Base-by-base conservation (phyloP, 2,113 vertebrate genomes). In the Bubalus kerabau region DNA sequence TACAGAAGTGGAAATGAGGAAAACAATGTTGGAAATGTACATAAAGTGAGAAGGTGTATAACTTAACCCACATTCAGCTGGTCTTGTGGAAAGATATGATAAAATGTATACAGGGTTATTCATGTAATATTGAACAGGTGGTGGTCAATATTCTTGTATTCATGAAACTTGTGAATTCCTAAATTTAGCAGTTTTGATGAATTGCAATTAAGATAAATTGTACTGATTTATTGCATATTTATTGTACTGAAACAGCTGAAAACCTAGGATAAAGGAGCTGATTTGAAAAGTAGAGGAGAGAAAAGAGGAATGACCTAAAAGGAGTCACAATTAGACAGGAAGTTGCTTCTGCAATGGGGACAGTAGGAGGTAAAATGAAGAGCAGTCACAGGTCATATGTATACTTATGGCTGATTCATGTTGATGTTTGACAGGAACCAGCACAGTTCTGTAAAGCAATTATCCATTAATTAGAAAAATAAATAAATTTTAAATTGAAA, bases 71-170 rank as follows among this genome's bases (percentile, higher is more conserved):
- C 26, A 3, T 30, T 43, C 26, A 16, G n/a, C 4, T 2, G 4
- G 74, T 64, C 19, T 57, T 64, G n/a, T 26, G n/a, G 62, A 16
- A 48, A 32, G n/a, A n/a, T 30, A 40, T 4, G 6, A 5, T 13
- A n/a, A 7, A 82, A 24, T 67, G 28, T 48, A 13, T 0, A 85
- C 64, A 86, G 52, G 30, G 21, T 43, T 4, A 81, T 52, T 32
- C 48, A 10, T 10, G 7, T 3, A 21, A 15, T 4, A 4, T 3
- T 8, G 15, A 12, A 71, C 32, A 50, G 24, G 4, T 15, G 24
- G 24, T 6, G 3, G 7, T 10, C 9, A 90, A 40, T 40, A 56
- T 26, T 56, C 78, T 26, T 36, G 26, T 57, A 36, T 23, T 43
- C 10, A 36, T 36, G 36, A 91, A 80, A 88, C 64, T 23, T 14